phyloP scores from a whole-genome alignment of 1,140 invertebrate genomes.

The Copidosoma floridanum region DNA sequence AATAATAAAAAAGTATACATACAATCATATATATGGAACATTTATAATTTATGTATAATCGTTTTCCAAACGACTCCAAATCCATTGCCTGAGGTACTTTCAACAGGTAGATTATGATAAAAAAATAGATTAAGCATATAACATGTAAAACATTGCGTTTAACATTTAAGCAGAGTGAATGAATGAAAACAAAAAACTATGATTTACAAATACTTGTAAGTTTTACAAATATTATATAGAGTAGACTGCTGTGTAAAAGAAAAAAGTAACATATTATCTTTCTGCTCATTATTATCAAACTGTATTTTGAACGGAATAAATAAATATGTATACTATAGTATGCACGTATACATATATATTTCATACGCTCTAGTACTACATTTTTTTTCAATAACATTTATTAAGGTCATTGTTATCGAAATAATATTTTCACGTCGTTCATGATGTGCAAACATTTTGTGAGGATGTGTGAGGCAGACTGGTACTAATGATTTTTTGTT shows the following conservation, averaged over 20 bases:
- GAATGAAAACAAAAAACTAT: slow-evolving; percentile 18
- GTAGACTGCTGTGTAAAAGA: slow-evolving; percentile 11
- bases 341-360: no score
- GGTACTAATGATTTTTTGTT: no score
- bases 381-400: no score
- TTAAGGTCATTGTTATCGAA: no score
- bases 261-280: slow-evolving; percentile 9
- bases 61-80: background rate
- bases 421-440: no score
- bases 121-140: slow-evolving; percentile 31
- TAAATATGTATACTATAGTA: no score
- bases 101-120: slow-evolving; percentile 28
- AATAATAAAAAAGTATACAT: background rate
- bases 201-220: slow-evolving; percentile 8
- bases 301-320: slow-evolving; percentile 7
- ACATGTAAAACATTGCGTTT: slow-evolving; percentile 13
- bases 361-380: no score
- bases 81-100: slow-evolving; percentile 30
- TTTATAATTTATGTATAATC: slow-evolving; percentile 19
- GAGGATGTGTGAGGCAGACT: no score
- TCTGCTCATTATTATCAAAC: slow-evolving; percentile 12
- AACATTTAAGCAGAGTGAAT: slow-evolving; percentile 15
- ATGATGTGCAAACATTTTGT: no score
- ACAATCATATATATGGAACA: slow-evolving; percentile 19
- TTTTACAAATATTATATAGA: slow-evolving; percentile 23